Conservation (phyloP, 2,888 invertebrate genomes). For the Patella ulyssiponensis region DNA sequence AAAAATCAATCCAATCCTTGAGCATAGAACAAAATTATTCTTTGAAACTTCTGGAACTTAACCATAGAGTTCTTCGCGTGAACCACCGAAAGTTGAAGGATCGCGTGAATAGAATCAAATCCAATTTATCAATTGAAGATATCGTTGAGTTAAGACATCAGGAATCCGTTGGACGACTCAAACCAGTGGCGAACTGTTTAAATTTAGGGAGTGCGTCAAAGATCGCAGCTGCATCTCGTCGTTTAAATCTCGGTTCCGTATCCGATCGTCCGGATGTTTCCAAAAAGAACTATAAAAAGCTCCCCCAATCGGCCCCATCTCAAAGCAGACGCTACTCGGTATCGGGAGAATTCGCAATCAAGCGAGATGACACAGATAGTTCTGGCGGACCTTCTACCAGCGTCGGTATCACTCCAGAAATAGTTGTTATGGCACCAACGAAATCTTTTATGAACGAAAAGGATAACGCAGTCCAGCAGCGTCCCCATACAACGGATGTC, state of each 20-base stretch:
- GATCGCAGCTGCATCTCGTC: slow-evolving; percentile 58
- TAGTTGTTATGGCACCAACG: background rate
- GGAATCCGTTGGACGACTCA: slow-evolving; percentile 57
- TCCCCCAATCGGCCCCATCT: background rate
- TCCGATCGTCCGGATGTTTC: slow-evolving; percentile 15
- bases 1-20: slow-evolving; percentile 59
- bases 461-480: background rate
- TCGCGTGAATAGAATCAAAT: slow-evolving; percentile 59
- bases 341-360: slow-evolving; percentile 34
- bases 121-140: slow-evolving; percentile 56
- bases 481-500: background rate
- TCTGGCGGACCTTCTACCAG: slow-evolving; percentile 51
- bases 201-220: slow-evolving; percentile 55
- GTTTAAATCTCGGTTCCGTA: slow-evolving; percentile 47
- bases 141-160: slow-evolving; percentile 53
- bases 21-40: slow-evolving; percentile 58
- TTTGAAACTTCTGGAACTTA: slow-evolving; percentile 60
- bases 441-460: background rate
- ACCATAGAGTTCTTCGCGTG: slow-evolving; percentile 60
- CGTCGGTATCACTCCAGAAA: slow-evolving; percentile 30
- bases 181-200: slow-evolving; percentile 41
- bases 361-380: slow-evolving; percentile 14
- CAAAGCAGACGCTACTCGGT: slow-evolving; percentile 50
- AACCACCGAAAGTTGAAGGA: slow-evolving; percentile 60
- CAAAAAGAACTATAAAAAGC: slow-evolving; percentile 22